Base-by-base conservation (phyloP, 2,797 vertebrate species). In the Amphiprion clarkii region DNA sequence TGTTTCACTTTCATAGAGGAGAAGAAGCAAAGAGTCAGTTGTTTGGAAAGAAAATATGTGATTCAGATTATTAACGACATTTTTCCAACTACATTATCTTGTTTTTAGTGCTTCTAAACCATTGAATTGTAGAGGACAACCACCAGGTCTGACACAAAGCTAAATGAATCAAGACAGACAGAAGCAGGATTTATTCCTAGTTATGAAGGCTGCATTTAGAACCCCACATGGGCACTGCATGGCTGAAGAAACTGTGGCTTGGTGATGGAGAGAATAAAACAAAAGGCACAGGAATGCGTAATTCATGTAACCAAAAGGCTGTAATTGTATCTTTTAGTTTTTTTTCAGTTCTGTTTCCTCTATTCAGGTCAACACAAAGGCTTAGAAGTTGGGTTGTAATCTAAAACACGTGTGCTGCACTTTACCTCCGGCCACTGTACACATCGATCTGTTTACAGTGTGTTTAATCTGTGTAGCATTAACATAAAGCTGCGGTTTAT, bases 281-380 rank as follows among this genome's bases (percentile, higher is more conserved):
- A 78, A 85, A 65, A 77, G 71, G 62, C 67, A 21, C 42, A 76
- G 64, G 70, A 84, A 87, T 81, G 74, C 54, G 62, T 42, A 61
- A 49, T 78, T 60, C 11, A 21, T 75, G 71, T 72, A 84, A 83
- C 83, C 78, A 78, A 83, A 83, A 73, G 76, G 71, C 77, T 87
- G 79, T 87, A 88, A 87, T 83, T 80, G 79, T 88, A 86, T 91
- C 82, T 83, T 82, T 78, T n/a, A 52, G 72, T 55, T 74, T 53
- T 66, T 73, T 72, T 70, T 27, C 40, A 74, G 36, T 73, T 80
- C 33, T 68, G 23, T 58, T 82, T 64, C 48, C 7, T 79, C 58
- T 52, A 71, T 87, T 89, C 67, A 84, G 72, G 68, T 79, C 83
- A 64, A 89, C 74, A 89, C 85, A 88, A 88, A 87, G 87, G 87